phyloP scores from a whole-genome alignment of 1,140 invertebrate species.

The Cheumatopsyche charites region DNA sequence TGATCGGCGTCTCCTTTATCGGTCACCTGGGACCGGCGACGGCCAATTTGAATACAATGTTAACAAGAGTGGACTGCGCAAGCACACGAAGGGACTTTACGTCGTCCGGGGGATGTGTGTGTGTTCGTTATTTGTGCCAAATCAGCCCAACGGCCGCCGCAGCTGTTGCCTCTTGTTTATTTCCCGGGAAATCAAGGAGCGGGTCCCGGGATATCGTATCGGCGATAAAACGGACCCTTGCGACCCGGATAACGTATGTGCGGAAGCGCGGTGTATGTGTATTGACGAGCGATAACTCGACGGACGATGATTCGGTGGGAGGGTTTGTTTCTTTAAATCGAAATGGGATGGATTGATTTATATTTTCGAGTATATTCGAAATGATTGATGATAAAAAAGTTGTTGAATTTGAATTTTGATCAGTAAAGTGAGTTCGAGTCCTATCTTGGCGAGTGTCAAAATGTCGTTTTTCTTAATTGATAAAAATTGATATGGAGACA shows the following conservation, averaged over 20 bases:
- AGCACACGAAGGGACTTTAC: not conserved
- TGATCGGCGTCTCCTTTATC: conserved; percentile 16
- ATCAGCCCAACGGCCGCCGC: conserved; percentile 26
- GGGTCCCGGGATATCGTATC: conserved; percentile 5
- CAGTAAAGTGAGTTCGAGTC: too few species aligned
- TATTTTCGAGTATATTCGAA: too few species aligned
- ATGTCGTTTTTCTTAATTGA: too few species aligned
- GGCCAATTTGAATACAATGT: conserved; percentile 32
- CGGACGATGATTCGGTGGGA: too few species aligned
- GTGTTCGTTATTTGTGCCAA: conserved; percentile 31
- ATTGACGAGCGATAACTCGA: too few species aligned
- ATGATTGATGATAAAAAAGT: too few species aligned
- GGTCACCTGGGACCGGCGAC: conserved; percentile 2
- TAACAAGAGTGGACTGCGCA: not conserved
- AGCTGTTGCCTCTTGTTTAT: conserved; percentile 25
- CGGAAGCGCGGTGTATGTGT: too few species aligned
- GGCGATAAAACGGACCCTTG: not conserved
- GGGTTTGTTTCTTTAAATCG: too few species aligned
- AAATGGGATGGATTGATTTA: too few species aligned
- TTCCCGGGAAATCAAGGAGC: not conserved
- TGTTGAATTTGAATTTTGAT: too few species aligned
- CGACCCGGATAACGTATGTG: not conserved
- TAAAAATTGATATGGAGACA: too few species aligned
- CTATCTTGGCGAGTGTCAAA: too few species aligned
- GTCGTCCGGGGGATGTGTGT: not conserved